Conservation (phyloP, 2,113 vertebrate genomes). For the Melanerpes formicivorus region DNA sequence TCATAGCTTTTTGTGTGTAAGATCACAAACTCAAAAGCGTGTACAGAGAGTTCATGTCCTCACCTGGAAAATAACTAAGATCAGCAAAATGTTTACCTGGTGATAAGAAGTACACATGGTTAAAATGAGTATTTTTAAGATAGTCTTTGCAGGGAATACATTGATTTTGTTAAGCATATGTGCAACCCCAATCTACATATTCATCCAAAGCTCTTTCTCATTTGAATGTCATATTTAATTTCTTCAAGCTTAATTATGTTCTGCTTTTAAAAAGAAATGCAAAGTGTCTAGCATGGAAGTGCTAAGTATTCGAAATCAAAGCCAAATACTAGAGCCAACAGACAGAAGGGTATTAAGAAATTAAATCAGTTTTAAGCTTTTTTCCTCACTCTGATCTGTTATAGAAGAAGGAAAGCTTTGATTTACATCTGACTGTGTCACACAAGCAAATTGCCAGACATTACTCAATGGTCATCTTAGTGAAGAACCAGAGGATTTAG, state of each 20-base stretch:
- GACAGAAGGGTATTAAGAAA: constrained; percentile 61
- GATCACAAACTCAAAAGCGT: neutral
- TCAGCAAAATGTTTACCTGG: neutral
- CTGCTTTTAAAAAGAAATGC: constrained; percentile 12
- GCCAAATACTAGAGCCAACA: constrained; percentile 50
- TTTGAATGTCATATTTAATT: constrained; percentile 61
- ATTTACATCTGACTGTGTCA: constrained; percentile 44
- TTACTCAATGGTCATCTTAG: neutral
- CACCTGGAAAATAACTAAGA: neutral
- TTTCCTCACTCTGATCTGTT: constrained; percentile 48
- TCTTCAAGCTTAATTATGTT: constrained; percentile 59
- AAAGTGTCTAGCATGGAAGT: constrained; percentile 6
- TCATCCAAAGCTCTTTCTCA: constrained; percentile 34
- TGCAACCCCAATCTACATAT: constrained; percentile 19
- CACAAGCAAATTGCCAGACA: constrained; percentile 33
- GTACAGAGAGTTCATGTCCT: neutral
- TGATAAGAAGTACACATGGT: neutral
- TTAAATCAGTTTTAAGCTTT: constrained; percentile 61
- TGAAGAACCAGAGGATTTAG: neutral
- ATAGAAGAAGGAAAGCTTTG: constrained; percentile 32
- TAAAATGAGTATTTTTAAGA: neutral
- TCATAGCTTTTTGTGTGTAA: neutral
- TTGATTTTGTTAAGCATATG: neutral
- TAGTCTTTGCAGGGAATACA: neutral
- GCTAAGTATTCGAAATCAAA: constrained; percentile 62